A percentile compares a stretch with the other conserved stretches of the same genome.
Evolutionary conservation across 2,888 invertebrate species (phyloP).

Genomic region (Zonitis immaculata): DNA sequence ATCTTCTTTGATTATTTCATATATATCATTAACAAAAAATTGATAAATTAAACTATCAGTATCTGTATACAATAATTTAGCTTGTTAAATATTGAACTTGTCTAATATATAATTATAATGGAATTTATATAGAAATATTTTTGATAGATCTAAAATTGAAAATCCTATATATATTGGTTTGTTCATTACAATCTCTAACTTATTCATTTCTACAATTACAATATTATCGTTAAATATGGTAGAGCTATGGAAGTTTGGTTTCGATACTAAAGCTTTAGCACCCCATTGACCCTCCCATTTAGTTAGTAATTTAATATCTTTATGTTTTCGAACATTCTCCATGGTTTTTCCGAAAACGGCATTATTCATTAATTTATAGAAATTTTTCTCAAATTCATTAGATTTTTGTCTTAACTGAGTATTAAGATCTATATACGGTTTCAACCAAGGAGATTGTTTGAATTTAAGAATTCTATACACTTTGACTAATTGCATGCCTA

Average conservation of each 20-base stretch:
- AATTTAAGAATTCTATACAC: constrained; percentile 20
- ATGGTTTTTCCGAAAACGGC: constrained; percentile 35
- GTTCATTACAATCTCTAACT: constrained; percentile 18
- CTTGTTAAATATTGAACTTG: background rate
- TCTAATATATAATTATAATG: background rate
- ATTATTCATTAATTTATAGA: constrained; percentile 40
- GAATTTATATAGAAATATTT: constrained; percentile 17
- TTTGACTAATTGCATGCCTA: constrained; percentile 17
- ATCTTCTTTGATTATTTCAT: constrained; percentile 11
- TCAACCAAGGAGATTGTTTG: constrained; percentile 24
- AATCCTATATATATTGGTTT: constrained; percentile 41
- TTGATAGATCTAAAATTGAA: constrained; percentile 38
- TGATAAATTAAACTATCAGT: constrained; percentile 18
- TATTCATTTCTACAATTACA: background rate
- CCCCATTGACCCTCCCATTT: constrained; percentile 29
- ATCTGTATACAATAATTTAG: constrained; percentile 19
- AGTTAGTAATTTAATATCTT: constrained; percentile 31
- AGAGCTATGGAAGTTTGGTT: background rate
- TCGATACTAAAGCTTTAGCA: background rate
- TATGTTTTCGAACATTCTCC: constrained; percentile 41
- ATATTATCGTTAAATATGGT: background rate
- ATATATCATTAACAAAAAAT: constrained; percentile 11
- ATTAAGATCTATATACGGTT: constrained; percentile 2
- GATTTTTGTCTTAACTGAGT: background rate
- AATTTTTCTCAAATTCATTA: background rate